Percentiles rank a stretch among this genome's conserved stretches.
Conservation (phyloP, 1,140 invertebrate genomes). For the Palaemon carinicauda region DNA sequence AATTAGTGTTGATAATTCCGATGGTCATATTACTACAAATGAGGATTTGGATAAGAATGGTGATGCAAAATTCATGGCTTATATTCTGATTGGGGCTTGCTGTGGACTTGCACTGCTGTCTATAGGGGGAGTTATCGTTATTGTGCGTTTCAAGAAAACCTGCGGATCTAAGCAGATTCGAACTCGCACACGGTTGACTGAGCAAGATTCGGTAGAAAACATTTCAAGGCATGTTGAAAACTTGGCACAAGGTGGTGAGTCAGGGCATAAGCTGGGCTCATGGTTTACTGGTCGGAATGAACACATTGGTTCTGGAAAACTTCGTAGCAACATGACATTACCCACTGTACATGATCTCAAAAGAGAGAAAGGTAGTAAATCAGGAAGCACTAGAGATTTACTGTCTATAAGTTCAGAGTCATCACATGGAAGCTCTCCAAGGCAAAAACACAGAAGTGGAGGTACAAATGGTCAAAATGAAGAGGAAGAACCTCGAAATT, state of each 20-base stretch:
- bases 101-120: constrained; percentile 55
- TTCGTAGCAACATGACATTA: constrained; percentile 55
- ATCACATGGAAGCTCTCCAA: constrained; percentile 20
- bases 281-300: constrained; percentile 58
- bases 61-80: constrained; percentile 55
- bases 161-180: constrained; percentile 57
- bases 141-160: constrained; percentile 57
- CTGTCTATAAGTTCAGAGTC: constrained; percentile 45
- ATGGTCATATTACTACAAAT: not conserved
- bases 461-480: not conserved
- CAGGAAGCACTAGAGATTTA: constrained; percentile 45
- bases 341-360: constrained; percentile 49
- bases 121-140: constrained; percentile 51
- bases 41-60: constrained; percentile 12
- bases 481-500: constrained; percentile 31
- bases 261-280: constrained; percentile 57
- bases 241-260: constrained; percentile 22
- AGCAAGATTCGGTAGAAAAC: constrained; percentile 40
- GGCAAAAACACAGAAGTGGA: not conserved
- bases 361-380: constrained; percentile 33
- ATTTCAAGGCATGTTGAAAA: constrained; percentile 37
- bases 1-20: not conserved
- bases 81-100: constrained; percentile 56
- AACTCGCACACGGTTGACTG: constrained; percentile 34
- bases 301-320: constrained; percentile 52